Base-by-base conservation (phyloP, 2,797 vertebrate genomes). In the Pangasius sanitwongsei region DNA sequence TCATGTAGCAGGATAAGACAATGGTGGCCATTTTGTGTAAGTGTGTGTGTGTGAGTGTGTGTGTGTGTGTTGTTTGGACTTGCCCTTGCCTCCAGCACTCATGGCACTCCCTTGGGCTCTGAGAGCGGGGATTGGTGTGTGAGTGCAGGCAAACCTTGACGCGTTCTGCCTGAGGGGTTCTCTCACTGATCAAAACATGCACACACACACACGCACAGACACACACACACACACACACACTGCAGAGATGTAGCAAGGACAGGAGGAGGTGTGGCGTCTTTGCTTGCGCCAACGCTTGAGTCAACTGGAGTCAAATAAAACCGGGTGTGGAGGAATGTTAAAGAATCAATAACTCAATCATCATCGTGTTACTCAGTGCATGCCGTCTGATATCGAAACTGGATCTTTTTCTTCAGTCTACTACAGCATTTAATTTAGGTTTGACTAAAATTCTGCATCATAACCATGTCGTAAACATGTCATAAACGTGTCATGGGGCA, bases 101-200 rank as follows among this genome's bases (percentile, higher is more conserved):
- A 95, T 95, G 97, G 97, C 97, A 97, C 98, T 97, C 97, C 98
- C 97, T 95, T 93, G 94, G 98, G 97, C 97, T 92, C 95, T 87
- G 55, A 75, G 93, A 82, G 93, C 95, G 94, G 94, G 98, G 98
- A 98, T 97, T 97, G 96, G 97, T 97, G 97, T 97, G 97, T 96
- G 96, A 97, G 95, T 96, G 86, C 97, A 97, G 97, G 97, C 96
- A 97, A 98, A 97, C 97, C 97, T 97, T 98, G 97, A 98, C 97
- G 97, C 97, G 97, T 96, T 87, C 96, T 97, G 97, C 97, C 97
- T 95, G 95, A 85, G 96, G 96, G 95, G 97, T 95, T 94, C 37
- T 4, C 81, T 87, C 63, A 80, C 75, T 81, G 75, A 87, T 80
- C 53, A 72, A 50, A 83, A 48, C 84, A 34, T n/a, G 18, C 72